These are phyloP conservation scores for Pomacea canaliculata DNA, from an alignment of 2,888 invertebrate species.

Conservation along the genomic window DNA sequence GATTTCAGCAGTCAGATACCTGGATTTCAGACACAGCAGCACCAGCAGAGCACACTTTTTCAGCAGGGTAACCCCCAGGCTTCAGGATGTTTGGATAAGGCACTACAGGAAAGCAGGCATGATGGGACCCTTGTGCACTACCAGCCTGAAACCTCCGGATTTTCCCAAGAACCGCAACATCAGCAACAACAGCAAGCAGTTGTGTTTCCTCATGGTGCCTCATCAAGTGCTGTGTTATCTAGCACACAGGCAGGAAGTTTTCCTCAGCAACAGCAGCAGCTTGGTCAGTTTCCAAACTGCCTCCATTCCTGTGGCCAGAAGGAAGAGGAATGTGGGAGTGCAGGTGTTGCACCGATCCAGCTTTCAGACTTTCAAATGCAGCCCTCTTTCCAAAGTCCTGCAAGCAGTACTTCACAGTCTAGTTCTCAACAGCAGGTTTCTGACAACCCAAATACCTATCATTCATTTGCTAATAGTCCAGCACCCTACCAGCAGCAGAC, in stretches of 20 bases:
- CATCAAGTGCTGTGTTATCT: neutral
- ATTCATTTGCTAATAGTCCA: no score
- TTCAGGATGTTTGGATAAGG: neutral
- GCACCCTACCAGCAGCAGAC: slow-evolving; percentile 12
- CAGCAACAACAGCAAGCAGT: slow-evolving; percentile 1
- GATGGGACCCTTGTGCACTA: neutral
- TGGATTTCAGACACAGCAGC: slow-evolving; percentile 10
- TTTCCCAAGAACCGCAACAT: neutral
- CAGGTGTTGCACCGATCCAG: neutral
- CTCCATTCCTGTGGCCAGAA: neutral
- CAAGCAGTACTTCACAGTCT: slow-evolving; percentile 4
- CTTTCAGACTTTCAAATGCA: neutral
- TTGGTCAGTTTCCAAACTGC: neutral
- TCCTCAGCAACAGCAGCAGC: neutral
- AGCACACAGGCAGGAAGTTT: slow-evolving; percentile 1
- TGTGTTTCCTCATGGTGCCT: neutral
- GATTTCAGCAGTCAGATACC: slow-evolving; percentile 6
- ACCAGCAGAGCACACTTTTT: slow-evolving; percentile 8
- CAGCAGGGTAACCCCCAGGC: slow-evolving; percentile 11
- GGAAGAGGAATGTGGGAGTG: neutral
- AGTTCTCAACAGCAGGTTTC: neutral
- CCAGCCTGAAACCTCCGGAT: slow-evolving; percentile 2
- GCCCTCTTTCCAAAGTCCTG: slow-evolving; percentile 13
- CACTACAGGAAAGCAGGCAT: slow-evolving; percentile 4
- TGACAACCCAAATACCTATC: slow-evolving; percentile 2